phyloP scores from a whole-genome alignment of 2,113 vertebrate species.

The Scortum barcoo region DNA sequence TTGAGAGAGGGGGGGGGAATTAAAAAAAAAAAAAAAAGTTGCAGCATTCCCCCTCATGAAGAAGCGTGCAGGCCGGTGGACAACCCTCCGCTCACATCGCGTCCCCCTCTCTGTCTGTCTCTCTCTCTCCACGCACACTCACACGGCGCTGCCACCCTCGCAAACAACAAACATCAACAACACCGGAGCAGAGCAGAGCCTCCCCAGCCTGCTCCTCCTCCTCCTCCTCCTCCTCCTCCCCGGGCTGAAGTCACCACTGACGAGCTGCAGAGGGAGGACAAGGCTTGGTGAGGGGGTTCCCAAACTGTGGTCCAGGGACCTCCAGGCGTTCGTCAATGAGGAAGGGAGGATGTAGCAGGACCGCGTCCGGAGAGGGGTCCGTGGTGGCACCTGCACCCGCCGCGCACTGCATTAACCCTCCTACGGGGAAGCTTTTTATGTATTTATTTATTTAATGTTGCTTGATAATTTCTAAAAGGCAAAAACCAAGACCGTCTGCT shows the following conservation, averaged over 20 bases:
- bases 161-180: conserved; percentile 75
- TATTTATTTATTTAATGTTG: not conserved
- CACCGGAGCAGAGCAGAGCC: conserved; percentile 56
- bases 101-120: conserved; percentile 35
- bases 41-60: conserved; percentile 20
- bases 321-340: not conserved
- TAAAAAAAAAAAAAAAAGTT: conserved; percentile 50
- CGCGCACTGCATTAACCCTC: no score
- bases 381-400: not conserved
- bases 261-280: conserved; percentile 29
- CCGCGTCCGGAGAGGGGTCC: not conserved
- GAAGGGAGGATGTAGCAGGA: not conserved
- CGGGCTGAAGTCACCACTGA: conserved; percentile 50
- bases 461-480: not conserved
- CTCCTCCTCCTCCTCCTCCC: conserved; percentile 69
- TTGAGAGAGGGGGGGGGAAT: no score
- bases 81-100: conserved; percentile 40
- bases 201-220: conserved; percentile 71
- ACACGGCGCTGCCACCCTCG: conserved; percentile 62
- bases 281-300: conserved; percentile 38
- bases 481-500: not conserved
- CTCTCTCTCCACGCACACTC: no score
- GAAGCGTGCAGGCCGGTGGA: conserved; percentile 47
- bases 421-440: no score
- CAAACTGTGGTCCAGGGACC: conserved; percentile 49